A percentile compares a stretch with the other conserved stretches of the same genome.
Conservation (phyloP, 2,113 vertebrate species). For the Leptobrachium leishanense region DNA sequence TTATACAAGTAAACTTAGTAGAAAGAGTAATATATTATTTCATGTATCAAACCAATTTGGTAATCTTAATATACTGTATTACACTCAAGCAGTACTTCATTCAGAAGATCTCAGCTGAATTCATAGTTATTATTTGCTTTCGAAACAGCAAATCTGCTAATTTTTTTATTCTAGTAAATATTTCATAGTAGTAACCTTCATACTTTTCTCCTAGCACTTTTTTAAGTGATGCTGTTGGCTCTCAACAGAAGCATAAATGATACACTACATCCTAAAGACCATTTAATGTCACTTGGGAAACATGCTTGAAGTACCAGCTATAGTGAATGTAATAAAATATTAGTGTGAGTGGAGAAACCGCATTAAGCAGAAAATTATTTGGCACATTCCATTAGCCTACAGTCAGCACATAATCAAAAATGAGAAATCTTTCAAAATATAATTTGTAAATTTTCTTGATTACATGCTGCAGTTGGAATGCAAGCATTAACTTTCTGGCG, state of each 20-base stretch:
- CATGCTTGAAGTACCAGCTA: slow-evolving; percentile 2
- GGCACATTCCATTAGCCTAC: slow-evolving; percentile 6
- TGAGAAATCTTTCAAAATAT: slow-evolving; percentile 24
- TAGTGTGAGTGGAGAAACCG: slow-evolving; percentile 3
- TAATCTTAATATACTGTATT: neutral
- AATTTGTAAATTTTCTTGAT: slow-evolving; percentile 24
- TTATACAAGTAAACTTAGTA: neutral
- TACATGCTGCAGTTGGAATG: neutral
- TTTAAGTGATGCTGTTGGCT: slow-evolving; percentile 9
- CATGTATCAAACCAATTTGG: neutral
- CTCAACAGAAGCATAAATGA: neutral
- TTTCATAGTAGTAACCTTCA: slow-evolving; percentile 1
- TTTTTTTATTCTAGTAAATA: neutral
- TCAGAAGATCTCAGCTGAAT: neutral
- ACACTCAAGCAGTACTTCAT: neutral
- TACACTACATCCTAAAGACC: slow-evolving; percentile 9
- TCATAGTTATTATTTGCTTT: neutral
- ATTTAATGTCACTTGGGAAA: slow-evolving; percentile 18
- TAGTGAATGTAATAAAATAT: slow-evolving; percentile 11
- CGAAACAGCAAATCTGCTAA: neutral
- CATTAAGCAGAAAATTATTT: slow-evolving; percentile 20
- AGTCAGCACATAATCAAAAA: slow-evolving; percentile 35
- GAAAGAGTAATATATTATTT: neutral
- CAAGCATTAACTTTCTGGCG: neutral
- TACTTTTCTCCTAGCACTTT: slow-evolving; percentile 7